A percentile compares a stretch with the other conserved stretches of the same genome.
Conservation (phyloP, 2,888 invertebrate species). For the Synanthedon tipuliformis region DNA sequence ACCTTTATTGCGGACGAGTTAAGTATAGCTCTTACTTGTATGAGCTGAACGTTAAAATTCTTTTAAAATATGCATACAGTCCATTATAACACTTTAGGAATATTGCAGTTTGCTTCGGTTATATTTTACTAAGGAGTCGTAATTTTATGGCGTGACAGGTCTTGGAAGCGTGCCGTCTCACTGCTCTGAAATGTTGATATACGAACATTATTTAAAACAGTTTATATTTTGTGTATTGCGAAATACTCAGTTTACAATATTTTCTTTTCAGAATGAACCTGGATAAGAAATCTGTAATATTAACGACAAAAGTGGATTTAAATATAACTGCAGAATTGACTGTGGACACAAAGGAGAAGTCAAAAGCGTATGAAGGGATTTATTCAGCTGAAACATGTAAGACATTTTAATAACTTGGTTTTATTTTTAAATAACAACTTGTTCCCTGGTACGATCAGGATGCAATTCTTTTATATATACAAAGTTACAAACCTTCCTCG, state of each 20-base stretch:
- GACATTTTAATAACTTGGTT: conserved; percentile 4
- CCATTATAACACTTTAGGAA: neutral
- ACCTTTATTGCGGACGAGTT: neutral
- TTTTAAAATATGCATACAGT: neutral
- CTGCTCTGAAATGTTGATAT: neutral
- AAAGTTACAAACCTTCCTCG: too few relatives aligned
- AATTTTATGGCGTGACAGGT: neutral
- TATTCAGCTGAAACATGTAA: conserved; percentile 38
- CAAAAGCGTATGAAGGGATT: conserved; percentile 26
- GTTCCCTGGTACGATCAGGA: too few relatives aligned
- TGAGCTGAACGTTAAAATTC: neutral
- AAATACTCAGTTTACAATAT: neutral
- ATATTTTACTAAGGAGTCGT: neutral
- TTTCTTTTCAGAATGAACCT: conserved; percentile 36
- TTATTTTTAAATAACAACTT: too few relatives aligned
- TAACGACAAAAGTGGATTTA: conserved; percentile 35
- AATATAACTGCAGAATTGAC: conserved; percentile 26
- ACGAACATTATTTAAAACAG: too few relatives aligned
- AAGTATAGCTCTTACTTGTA: neutral
- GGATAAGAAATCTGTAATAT: conserved; percentile 27
- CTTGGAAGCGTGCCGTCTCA: neutral
- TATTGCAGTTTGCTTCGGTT: neutral
- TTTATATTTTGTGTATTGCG: too few relatives aligned
- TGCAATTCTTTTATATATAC: too few relatives aligned
- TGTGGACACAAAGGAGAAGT: conserved; percentile 19